Conservation (phyloP, 2,113 vertebrate species). For the Periophthalmodon schlosseri region DNA sequence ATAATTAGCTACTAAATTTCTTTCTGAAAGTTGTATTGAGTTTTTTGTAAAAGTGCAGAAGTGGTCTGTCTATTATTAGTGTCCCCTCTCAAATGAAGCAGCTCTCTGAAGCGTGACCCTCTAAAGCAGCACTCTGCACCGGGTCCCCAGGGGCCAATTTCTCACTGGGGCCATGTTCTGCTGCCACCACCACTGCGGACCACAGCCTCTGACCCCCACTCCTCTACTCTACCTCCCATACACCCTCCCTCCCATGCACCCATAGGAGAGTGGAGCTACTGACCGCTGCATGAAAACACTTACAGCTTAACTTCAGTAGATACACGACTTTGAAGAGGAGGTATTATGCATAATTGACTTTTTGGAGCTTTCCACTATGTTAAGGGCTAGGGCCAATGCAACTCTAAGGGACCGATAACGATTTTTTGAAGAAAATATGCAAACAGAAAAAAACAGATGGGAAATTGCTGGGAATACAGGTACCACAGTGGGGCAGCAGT, state of each 20-base stretch:
- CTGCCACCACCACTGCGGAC: slow-evolving; percentile 54
- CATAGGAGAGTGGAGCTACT: slow-evolving; percentile 52
- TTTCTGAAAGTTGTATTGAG: slow-evolving; percentile 2
- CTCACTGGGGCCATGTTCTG: slow-evolving; percentile 66
- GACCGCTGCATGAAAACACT: slow-evolving; percentile 26
- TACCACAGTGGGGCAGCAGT: no score
- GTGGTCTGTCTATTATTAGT: slow-evolving; percentile 40
- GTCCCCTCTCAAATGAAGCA: slow-evolving; percentile 33
- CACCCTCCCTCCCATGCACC: slow-evolving; percentile 48
- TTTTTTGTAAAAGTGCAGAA: not conserved
- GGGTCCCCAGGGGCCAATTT: slow-evolving; percentile 55
- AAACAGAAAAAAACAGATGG: no score
- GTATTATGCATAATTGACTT: no score
- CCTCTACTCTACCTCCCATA: slow-evolving; percentile 25
- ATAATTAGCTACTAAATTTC: no score
- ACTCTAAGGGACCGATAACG: no score
- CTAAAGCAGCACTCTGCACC: slow-evolving; percentile 57
- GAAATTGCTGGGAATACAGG: no score
- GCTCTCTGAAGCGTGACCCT: slow-evolving; percentile 40
- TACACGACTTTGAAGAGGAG: slow-evolving; percentile 8
- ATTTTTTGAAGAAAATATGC: no score
- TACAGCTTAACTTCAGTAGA: slow-evolving; percentile 13
- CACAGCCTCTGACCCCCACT: slow-evolving; percentile 7
- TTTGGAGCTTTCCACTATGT: no score
- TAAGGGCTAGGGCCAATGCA: no score